A percentile compares a stretch with the other conserved stretches of the same genome.
Conservation (phyloP, 1,140 invertebrate species). For the Aphidius gifuensis region DNA sequence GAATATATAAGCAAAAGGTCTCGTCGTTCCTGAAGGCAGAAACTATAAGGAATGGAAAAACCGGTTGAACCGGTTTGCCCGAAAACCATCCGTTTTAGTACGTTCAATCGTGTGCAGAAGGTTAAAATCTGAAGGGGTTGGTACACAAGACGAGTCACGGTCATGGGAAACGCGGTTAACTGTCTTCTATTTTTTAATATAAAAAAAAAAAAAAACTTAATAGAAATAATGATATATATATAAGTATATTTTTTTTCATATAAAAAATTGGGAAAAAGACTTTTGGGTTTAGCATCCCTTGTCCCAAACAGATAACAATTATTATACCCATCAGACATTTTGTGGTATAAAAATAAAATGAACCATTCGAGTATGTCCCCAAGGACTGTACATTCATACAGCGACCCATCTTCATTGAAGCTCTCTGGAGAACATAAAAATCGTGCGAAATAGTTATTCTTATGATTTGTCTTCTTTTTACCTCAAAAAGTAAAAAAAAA, state of each 20-base stretch:
- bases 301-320: conserved; percentile 8
- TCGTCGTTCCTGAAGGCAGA: conserved; percentile 1
- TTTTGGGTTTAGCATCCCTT: neutral
- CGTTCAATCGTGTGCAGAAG: conserved; percentile 11
- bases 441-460: too few relatives aligned
- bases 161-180: conserved; percentile 51
- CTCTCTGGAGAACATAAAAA: too few relatives aligned
- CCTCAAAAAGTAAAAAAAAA: too few relatives aligned
- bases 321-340: too few relatives aligned
- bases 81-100: conserved; percentile 43
- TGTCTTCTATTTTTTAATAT: conserved; percentile 28
- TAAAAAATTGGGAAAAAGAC: too few relatives aligned
- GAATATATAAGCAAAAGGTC: neutral
- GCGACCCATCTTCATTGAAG: too few relatives aligned
- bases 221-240: conserved; percentile 6
- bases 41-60: conserved; percentile 23
- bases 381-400: too few relatives aligned
- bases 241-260: too few relatives aligned
- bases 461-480: too few relatives aligned
- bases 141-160: conserved; percentile 20
- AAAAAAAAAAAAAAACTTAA: conserved; percentile 9
- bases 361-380: too few relatives aligned
- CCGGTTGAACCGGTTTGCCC: conserved; percentile 46
- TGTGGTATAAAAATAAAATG: too few relatives aligned
- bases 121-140: conserved; percentile 32